Percentiles rank a stretch among this genome's conserved stretches.
These are phyloP conservation scores for Lycocorax pyrrhopterus DNA, from an alignment of 2,113 vertebrate genomes.

Conservation along the genomic window DNA sequence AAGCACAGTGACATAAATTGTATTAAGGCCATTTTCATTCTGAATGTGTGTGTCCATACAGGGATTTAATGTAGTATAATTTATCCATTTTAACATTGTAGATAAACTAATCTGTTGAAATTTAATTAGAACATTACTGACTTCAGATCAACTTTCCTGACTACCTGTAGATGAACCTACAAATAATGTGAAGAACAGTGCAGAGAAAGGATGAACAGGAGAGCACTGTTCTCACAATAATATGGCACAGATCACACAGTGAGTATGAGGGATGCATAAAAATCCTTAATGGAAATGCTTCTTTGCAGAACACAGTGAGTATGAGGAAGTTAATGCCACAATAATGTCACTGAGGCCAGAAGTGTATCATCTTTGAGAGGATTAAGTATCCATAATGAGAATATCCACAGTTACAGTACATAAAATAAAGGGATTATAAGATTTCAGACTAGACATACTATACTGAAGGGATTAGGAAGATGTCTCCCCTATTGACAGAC, in stretches of 20 bases:
- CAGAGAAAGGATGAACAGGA: background rate
- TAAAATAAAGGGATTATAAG: slow-evolving; percentile 16
- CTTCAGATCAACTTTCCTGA: background rate
- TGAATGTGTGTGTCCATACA: background rate
- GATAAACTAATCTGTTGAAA: slow-evolving; percentile 14
- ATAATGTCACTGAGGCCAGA: background rate
- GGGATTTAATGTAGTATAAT: background rate
- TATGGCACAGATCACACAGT: background rate
- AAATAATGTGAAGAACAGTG: background rate
- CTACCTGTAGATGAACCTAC: background rate
- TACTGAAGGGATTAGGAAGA: slow-evolving; percentile 10
- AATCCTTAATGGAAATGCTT: background rate
- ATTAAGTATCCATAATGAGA: slow-evolving; percentile 26
- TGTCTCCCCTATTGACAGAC: background rate
- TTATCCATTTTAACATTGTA: background rate
- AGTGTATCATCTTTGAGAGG: slow-evolving; percentile 9
- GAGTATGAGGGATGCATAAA: background rate
- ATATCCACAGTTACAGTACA: background rate
- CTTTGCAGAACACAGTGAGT: background rate
- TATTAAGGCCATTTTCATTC: slow-evolving; percentile 17
- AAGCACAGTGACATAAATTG: slow-evolving; percentile 6
- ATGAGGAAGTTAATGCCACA: background rate
- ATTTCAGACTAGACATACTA: background rate
- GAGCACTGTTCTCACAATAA: background rate
- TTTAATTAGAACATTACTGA: background rate